Evolutionary conservation across 2,113 vertebrate species (phyloP), one percentile per base, ranked within the genome.

Genomic region (Pseudorectes ferrugineus): DNA sequence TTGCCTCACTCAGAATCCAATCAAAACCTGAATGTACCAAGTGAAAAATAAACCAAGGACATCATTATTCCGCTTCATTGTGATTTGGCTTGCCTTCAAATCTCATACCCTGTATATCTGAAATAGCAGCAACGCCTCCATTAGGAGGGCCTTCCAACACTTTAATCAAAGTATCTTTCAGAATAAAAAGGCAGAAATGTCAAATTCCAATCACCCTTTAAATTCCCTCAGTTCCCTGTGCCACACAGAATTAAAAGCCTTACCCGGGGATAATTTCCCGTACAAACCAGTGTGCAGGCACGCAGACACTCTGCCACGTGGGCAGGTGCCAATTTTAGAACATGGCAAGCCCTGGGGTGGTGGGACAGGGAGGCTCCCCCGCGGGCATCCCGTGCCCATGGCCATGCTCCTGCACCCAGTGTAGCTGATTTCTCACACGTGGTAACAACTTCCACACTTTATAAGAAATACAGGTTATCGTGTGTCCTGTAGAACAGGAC

Each of bases 31-130:
- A 97, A 96, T 83, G 78, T 86, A 93, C 80, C 92, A 73, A 96
- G 81, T 91, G 95, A 98, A 97, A 98, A 98, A 97, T 96, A 97
- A 98, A 96, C 90, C 96, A 97, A 98, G 96, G 96, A 96, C 97
- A 97, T 97, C 68, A 94, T 97, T 96, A 97, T 98, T 98, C 87
- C n/a, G 13, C 95, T 91, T 98, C 95, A 95, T 77, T 97, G 93
- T 97, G 92, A 96, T 96, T 96, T 97, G 93, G 92, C 96, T 97
- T 91, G 65, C 67, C 92, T 97, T 98, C 97, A 97, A 96, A 89
- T 95, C 89, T 92, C 92, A 96, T 97, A 95, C 71, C 14, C 88
- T 42, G 70, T 97, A 66, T 95, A 95, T 96, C 91, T 97, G 93
- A 97, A 98, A 98, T 89, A 97, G 93, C 78, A 97, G 83, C 45